Evolutionary conservation across 1,140 invertebrate species (phyloP).

Genomic region (Hesperophylax magnus): DNA sequence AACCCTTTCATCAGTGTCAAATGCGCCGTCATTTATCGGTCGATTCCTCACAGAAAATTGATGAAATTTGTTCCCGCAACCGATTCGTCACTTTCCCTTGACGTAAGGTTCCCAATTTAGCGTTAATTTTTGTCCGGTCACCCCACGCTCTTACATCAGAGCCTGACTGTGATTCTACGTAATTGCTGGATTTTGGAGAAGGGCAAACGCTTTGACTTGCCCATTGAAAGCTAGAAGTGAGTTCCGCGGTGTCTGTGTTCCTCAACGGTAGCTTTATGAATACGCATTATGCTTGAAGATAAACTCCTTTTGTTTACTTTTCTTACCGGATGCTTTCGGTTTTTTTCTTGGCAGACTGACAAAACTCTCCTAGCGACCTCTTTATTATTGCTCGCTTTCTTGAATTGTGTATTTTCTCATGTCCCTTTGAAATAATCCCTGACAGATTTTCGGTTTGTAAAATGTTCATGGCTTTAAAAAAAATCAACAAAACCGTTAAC

Average conservation of each 20-base stretch:
- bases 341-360: slow-evolving; percentile 21
- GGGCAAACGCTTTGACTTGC: neutral
- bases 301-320: slow-evolving; percentile 12
- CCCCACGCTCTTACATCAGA: neutral
- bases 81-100: neutral
- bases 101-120: too few species aligned
- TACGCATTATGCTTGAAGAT: neutral
- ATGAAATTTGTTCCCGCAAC: neutral
- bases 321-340: slow-evolving; percentile 20
- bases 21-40: neutral
- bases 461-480: too few species aligned
- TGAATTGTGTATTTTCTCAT: neutral
- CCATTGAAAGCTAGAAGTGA: neutral
- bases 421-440: neutral
- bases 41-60: neutral
- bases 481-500: too few species aligned
- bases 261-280: neutral
- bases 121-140: neutral
- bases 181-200: neutral
- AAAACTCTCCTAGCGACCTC: slow-evolving; percentile 5
- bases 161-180: slow-evolving; percentile 15
- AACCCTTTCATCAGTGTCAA: too few species aligned
- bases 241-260: neutral
- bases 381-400: neutral
- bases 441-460: neutral